A percentile compares a stretch with the other conserved stretches of the same genome.
Conservation (phyloP, 2,888 invertebrate genomes). For the Caenorhabditis becei region DNA sequence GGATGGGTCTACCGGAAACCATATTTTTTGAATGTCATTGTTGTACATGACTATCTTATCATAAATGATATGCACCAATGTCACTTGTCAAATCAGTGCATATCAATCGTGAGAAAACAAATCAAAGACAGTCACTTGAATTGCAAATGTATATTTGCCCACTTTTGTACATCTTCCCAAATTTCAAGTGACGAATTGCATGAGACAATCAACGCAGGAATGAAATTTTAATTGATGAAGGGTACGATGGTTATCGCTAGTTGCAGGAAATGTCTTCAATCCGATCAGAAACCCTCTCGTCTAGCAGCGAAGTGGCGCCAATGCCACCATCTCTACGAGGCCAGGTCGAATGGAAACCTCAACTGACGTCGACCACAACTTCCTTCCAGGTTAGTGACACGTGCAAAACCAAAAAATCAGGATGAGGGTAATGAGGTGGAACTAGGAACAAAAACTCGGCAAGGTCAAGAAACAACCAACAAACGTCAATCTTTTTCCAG, state of each 20-base stretch:
- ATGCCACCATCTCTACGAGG: conserved; percentile 23
- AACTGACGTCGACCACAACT: conserved; percentile 58
- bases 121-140: background rate
- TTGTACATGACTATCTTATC: conserved; percentile 35
- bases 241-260: conserved; percentile 39
- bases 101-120: conserved; percentile 26
- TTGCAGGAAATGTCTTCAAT: conserved; percentile 66
- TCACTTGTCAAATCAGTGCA: conserved; percentile 10
- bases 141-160: conserved; percentile 3
- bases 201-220: background rate
- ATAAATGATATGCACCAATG: background rate
- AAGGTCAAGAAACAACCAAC: background rate
- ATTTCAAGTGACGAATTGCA: background rate
- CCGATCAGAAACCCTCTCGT: conserved; percentile 43
- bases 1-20: background rate
- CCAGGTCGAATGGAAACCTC: conserved; percentile 53
- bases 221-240: conserved; percentile 31
- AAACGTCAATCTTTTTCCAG: conserved; percentile 32
- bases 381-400: conserved; percentile 46
- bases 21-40: background rate
- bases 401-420: background rate
- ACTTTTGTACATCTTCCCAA: background rate
- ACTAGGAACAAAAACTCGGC: background rate
- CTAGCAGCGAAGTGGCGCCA: conserved; percentile 33
- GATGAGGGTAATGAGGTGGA: conserved; percentile 12